Base-by-base conservation (phyloP, 2,797 vertebrate genomes). In the Pangasius djambal region DNA sequence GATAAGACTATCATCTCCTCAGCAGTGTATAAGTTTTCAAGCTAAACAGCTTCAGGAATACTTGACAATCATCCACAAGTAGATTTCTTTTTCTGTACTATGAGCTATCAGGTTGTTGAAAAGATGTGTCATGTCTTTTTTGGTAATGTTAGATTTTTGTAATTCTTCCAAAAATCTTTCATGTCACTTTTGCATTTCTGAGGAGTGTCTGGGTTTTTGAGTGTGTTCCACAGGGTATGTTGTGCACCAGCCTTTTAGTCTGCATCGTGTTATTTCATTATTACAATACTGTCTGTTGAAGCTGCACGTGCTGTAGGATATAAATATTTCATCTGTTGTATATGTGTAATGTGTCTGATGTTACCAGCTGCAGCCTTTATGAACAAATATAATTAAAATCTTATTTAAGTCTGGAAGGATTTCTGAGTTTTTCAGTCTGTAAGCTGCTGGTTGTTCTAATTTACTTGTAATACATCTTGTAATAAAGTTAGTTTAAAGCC, bases 351-450 rank as follows among this genome's bases (percentile, higher is more conserved):
- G 2, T 25, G 40, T 34, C 6, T 79, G 18, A 22, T 44, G 37
- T 55, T 18, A 48, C 0, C 1, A 37, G 0, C 31, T 75, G 20
- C 57, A 75, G 40, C 52, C 65, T n/a, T 74, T 34, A 48, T 84
- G 82, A 88, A 88, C 55, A 78, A 44, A 34, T n/a, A 2, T 18
- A 40, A 88, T 84, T 63, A 63, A 88, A 69, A 52, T 55, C 3
- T 40, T 65, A 84, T 84, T 88, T 16, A n/a, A 61, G 16, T 16
- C 31, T 61, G 20, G 18, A 7, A 0, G 9, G 16, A 1, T 59
- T 79, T 28, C 20, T 75, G 18, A 31, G 37, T 48, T 52, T 77
- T 15, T 28, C 40, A 48, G 20, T 15, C 25, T n/a, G 22, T 61
- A 16, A 52, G 10, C 20, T 48, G 44, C 44, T 48, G 8, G 48